Conservation (phyloP, 2,888 invertebrate species). For the Epinotia demarniana region DNA sequence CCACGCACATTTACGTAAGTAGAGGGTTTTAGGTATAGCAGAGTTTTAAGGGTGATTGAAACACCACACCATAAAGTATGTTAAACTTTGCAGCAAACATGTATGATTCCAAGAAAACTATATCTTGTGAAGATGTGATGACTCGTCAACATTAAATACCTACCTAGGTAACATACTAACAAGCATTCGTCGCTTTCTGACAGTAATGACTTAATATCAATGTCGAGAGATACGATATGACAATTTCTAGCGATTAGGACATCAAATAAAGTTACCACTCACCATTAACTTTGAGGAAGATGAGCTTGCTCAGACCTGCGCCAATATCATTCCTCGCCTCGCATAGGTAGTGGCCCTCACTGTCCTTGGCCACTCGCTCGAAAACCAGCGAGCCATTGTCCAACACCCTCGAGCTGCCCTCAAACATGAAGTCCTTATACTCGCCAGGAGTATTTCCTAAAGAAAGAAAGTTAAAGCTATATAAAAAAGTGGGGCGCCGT, state of each 20-base stretch:
- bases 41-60: no score
- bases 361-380: slow-evolving; percentile 92
- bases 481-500: no score
- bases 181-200: no score
- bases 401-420: slow-evolving; percentile 90
- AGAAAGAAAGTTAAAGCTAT: not conserved
- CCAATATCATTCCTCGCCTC: slow-evolving; percentile 97
- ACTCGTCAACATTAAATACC: no score
- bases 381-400: slow-evolving; percentile 94
- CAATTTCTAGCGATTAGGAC: not conserved
- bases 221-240: no score
- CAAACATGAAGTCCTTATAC: slow-evolving; percentile 92
- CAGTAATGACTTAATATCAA: no score
- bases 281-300: slow-evolving; percentile 96
- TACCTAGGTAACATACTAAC: no score
- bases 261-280: slow-evolving; percentile 60
- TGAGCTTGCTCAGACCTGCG: slow-evolving; percentile 95
- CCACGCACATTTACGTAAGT: not conserved
- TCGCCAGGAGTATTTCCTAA: slow-evolving; percentile 88
- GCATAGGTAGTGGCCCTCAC: slow-evolving; percentile 96
- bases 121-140: no score
- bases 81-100: no score
- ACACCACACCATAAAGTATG: no score
- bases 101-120: no score
- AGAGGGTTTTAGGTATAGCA: not conserved